Percentiles rank a stretch among this genome's conserved stretches.
phyloP scores from a whole-genome alignment of 2,888 invertebrate genomes.

The Sphinx pinastri region DNA sequence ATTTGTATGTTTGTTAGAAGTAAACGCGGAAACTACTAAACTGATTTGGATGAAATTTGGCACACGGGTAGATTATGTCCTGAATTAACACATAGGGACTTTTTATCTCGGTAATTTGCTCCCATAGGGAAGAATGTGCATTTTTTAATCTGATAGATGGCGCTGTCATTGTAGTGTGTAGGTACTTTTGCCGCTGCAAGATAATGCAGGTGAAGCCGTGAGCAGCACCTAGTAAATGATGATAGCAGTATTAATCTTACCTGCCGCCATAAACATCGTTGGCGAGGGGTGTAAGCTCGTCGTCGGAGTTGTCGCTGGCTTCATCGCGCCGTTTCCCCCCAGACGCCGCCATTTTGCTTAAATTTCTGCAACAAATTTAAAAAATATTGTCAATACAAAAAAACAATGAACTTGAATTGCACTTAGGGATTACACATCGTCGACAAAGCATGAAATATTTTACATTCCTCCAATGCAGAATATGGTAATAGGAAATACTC shows the following conservation, averaged over 20 bases:
- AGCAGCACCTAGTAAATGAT: too few relatives aligned
- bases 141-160: too few relatives aligned
- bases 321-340: slow-evolving; percentile 87
- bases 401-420: not conserved
- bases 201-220: too few relatives aligned
- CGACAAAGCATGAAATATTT: slow-evolving; percentile 14
- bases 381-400: not conserved
- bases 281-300: slow-evolving; percentile 93
- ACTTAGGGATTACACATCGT: slow-evolving; percentile 2
- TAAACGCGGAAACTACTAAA: too few relatives aligned
- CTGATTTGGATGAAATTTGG: too few relatives aligned
- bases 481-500: slow-evolving; percentile 15
- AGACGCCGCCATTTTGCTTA: slow-evolving; percentile 85
- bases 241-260: slow-evolving; percentile 75
- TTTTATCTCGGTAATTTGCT: too few relatives aligned
- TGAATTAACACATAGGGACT: too few relatives aligned
- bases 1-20: too few relatives aligned
- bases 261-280: slow-evolving; percentile 96
- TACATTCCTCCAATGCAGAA: slow-evolving; percentile 11
- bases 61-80: too few relatives aligned
- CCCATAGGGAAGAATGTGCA: too few relatives aligned
- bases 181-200: too few relatives aligned
- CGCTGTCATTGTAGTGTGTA: too few relatives aligned
- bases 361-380: slow-evolving; percentile 48
- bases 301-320: slow-evolving; percentile 92